phyloP scores from a whole-genome alignment of 1,140 invertebrate species.

The Scaptomyza graminum region DNA sequence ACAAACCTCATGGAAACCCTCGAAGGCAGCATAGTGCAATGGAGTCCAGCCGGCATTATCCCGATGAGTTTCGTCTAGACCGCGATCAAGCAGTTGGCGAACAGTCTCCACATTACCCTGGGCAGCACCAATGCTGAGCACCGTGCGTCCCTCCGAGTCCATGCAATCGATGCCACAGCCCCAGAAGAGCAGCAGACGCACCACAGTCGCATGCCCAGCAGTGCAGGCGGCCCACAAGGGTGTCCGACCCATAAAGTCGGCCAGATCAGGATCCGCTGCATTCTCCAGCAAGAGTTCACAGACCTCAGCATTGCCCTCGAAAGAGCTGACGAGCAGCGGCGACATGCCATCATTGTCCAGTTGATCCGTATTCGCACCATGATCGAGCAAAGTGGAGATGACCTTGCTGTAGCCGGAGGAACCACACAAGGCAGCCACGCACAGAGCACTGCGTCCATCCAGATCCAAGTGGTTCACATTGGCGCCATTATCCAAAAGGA shows the following conservation, averaged over 20 bases:
- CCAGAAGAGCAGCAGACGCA: conserved; percentile 93
- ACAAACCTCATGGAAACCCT: conserved; percentile 94
- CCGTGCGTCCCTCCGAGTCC: conserved; percentile 95
- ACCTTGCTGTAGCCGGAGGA: conserved; percentile 91
- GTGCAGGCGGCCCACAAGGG: conserved; percentile 93
- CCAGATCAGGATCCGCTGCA: conserved; percentile 94
- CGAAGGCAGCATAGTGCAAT: conserved; percentile 96
- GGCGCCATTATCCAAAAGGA: conserved; percentile 93
- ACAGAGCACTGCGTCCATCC: conserved; percentile 96
- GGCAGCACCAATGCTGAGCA: conserved; percentile 93
- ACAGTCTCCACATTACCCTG: conserved; percentile 95
- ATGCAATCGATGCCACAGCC: conserved; percentile 95
- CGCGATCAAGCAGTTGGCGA: conserved; percentile 93
- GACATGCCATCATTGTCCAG: conserved; percentile 97
- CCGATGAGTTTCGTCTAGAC: conserved; percentile 95
- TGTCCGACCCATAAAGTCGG: conserved; percentile 90
- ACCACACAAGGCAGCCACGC: conserved; percentile 95
- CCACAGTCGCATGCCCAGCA: conserved; percentile 93
- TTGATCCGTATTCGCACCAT: conserved; percentile 94
- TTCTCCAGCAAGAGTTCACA: conserved; percentile 93
- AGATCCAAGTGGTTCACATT: conserved; percentile 94
- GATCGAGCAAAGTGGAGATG: conserved; percentile 90
- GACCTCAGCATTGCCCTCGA: conserved; percentile 92
- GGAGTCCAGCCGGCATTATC: conserved; percentile 97
- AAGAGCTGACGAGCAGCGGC: conserved; percentile 95